Percentiles rank a stretch among this genome's conserved stretches.
Conservation (phyloP, 2,888 invertebrate species). For the Marasmarcha lunaedactyla region DNA sequence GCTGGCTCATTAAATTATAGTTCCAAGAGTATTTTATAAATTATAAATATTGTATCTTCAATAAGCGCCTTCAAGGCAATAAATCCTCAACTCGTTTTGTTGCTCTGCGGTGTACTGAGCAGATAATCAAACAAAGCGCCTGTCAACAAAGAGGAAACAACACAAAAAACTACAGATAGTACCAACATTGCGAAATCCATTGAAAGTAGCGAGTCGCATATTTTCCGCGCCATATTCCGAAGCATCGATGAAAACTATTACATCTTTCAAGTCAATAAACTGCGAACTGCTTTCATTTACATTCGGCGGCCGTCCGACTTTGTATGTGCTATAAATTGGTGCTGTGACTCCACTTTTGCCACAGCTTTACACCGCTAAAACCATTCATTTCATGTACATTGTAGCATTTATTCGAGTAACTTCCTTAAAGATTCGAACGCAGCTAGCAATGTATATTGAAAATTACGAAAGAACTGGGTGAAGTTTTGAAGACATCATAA, state of each 20-base stretch:
- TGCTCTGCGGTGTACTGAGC: no score
- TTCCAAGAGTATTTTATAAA: no score
- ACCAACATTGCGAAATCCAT: no score
- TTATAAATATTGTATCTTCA: no score
- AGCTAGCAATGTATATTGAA: slow-evolving; percentile 10
- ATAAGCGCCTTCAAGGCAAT: no score
- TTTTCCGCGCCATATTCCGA: neutral
- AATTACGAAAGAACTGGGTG: neutral
- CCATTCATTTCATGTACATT: slow-evolving; percentile 13
- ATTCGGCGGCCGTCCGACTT: slow-evolving; percentile 29
- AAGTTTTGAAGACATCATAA: slow-evolving; percentile 6
- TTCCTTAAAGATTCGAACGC: neutral
- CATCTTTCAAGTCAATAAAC: slow-evolving; percentile 34
- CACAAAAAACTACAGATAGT: no score
- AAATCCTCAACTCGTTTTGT: no score
- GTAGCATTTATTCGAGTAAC: slow-evolving; percentile 4
- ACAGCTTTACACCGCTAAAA: slow-evolving; percentile 6
- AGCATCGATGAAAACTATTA: slow-evolving; percentile 18
- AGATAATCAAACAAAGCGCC: no score
- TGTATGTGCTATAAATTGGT: slow-evolving; percentile 35
- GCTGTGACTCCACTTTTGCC: slow-evolving; percentile 24
- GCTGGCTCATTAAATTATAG: no score
- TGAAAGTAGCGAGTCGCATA: neutral
- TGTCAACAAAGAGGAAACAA: no score
- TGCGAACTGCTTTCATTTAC: slow-evolving; percentile 33